Evolutionary conservation across 2,797 vertebrate genomes (phyloP), one percentile per base, ranked within the genome.

Genomic region (Galaxias olidus): DNA sequence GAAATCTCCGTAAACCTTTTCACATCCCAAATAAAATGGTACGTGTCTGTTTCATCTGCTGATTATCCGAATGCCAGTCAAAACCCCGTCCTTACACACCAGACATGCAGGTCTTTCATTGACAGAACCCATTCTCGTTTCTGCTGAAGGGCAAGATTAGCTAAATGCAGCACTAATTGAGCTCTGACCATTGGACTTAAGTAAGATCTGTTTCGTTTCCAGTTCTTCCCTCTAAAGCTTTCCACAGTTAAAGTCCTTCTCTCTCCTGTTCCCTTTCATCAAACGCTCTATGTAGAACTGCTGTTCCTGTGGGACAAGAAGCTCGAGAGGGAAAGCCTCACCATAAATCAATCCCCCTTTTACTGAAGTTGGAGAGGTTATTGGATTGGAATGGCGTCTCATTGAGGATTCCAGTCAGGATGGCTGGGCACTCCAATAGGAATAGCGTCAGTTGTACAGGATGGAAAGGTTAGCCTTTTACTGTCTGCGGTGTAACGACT

Each of bases 361-460:
- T 60, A 48, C 19, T 60, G n/a, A 60, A 49, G 59, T 60, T 60
- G 59, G 19, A 60, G 59, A 60, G 59, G 59, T 60, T 47, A 60
- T 49, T 49, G 59, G 59, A 60, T 49, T 60, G 59, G 59, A 60
- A 49, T 40, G 59, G 59, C 40, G 45, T 48, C 59, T 60, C 59
- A 48, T 60, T 60, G 59, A 48, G 59, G 40, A 60, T 60, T 60
- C 59, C 19, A 60, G 59, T 49, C 59, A 60, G 59, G 59, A 60
- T 48, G 20, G 30, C 13, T 48, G 1, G 18, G 45, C 9, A 18
- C 59, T 60, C 59, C 59, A 45, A 49, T 41, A 60, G 48, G 59
- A 20, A 60, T 40, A 40, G 20, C 40, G 59, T 49, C 45, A 60
- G 19, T 49, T 49, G 59, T 60, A 48, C 15, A 19, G 59, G 15